These are phyloP conservation scores for Nyctibius bracteatus DNA, from an alignment of 2,113 vertebrate species.

Conservation along the genomic window DNA sequence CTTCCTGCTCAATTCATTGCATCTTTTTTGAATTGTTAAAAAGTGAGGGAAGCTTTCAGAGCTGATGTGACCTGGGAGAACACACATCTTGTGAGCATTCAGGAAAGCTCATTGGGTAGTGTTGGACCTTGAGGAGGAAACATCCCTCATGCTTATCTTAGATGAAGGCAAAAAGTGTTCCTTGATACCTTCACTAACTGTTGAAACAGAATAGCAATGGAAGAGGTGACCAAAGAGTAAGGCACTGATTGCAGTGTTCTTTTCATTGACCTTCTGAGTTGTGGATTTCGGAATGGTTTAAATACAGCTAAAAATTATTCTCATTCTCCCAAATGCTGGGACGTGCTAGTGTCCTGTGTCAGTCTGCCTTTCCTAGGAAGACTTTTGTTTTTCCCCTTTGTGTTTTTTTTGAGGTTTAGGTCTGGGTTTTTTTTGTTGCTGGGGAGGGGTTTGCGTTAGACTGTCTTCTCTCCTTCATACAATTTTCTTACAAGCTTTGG, in stretches of 20 bases:
- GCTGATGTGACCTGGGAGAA: neutral
- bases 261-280: neutral
- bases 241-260: neutral
- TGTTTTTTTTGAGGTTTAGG: too few species aligned
- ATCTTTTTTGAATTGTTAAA: neutral
- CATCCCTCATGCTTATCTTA: fast-evolving
- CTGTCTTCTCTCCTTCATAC: neutral
- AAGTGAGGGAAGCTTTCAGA: neutral
- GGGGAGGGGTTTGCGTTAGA: neutral
- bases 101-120: neutral
- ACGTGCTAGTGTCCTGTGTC: neutral
- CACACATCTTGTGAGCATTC: neutral
- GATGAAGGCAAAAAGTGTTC: neutral
- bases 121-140: neutral
- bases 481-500: neutral
- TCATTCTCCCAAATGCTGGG: neutral
- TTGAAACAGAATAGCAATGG: neutral
- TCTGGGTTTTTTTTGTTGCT: too few species aligned
- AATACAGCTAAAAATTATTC: neutral
- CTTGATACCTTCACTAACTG: neutral
- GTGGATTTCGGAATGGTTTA: neutral
- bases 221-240: neutral
- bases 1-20: neutral
- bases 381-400: neutral
- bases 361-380: neutral